phyloP scores from a whole-genome alignment of 2,113 vertebrate genomes.

The Prolemur simus region DNA sequence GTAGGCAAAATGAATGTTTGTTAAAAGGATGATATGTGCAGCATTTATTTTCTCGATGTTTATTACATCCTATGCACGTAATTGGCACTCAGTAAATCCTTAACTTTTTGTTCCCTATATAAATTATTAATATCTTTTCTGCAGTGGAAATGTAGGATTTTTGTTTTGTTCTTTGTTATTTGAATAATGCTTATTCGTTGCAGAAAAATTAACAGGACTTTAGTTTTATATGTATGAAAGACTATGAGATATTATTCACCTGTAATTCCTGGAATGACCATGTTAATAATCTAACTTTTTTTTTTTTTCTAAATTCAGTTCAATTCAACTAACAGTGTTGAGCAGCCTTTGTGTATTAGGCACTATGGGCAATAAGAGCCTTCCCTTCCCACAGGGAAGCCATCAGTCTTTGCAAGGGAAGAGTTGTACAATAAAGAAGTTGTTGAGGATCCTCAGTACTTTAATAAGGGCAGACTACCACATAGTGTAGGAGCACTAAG shows the following conservation, averaged over 20 bases:
- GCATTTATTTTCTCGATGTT: neutral
- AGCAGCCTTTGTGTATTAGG: neutral
- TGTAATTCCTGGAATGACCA: neutral
- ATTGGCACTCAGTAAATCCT: conserved; percentile 1
- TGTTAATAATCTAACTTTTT: neutral
- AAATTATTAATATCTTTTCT: conserved; percentile 19
- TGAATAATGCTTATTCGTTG: conserved; percentile 4
- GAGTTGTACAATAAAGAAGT: neutral
- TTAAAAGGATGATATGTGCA: neutral
- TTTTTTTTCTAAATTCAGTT: neutral
- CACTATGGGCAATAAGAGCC: neutral
- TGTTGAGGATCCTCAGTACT: neutral
- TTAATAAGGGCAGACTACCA: neutral
- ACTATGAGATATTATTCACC: neutral
- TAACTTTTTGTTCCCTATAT: conserved; percentile 8
- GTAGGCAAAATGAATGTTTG: neutral
- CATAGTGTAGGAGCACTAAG: neutral
- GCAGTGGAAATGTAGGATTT: neutral
- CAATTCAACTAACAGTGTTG: neutral
- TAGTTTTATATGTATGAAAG: conserved; percentile 28
- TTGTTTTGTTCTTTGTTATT: conserved; percentile 10
- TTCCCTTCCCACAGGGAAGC: neutral
- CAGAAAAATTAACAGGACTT: conserved; percentile 30
- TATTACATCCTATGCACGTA: neutral
- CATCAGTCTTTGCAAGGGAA: neutral